A percentile compares a stretch with the other conserved stretches of the same genome.
phyloP scores from a whole-genome alignment of 64 coral and sea anemone genomes.

The Cladopsammia gracilis region DNA sequence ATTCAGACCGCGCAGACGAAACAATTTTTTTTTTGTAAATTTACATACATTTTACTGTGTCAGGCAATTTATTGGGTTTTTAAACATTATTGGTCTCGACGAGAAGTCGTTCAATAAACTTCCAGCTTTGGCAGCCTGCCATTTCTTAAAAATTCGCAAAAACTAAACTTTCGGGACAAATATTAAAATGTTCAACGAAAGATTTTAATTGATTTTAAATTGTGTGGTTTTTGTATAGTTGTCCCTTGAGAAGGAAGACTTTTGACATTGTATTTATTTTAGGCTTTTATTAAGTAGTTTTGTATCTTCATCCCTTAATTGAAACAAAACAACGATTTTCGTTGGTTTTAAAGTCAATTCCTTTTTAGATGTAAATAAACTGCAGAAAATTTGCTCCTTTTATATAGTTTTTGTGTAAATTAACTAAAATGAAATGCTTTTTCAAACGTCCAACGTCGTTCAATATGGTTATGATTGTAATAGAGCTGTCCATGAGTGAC shows the following conservation, averaged over 20 bases:
- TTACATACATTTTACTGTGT: no score
- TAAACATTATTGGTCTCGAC: no score
- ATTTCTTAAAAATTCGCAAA: no score
- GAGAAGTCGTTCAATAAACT: no score
- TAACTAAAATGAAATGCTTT: not conserved
- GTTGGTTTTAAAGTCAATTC: not conserved
- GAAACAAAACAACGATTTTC: not conserved
- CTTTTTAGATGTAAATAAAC: not conserved
- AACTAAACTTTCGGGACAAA: no score
- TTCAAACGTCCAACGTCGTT: not conserved
- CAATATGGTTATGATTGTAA: not conserved
- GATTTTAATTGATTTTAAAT: no score
- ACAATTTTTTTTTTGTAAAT: no score
- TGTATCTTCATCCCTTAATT: not conserved
- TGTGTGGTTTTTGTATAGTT: not conserved
- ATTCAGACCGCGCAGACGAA: no score
- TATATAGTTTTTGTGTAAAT: not conserved
- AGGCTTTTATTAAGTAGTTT: not conserved
- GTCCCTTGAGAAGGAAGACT: not conserved
- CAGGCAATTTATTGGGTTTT: no score
- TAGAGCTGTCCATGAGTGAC: not conserved
- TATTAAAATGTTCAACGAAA: no score
- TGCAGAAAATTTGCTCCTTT: not conserved
- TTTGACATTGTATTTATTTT: not conserved
- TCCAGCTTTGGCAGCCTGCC: no score